Conservation (phyloP, 2,888 invertebrate species). For the Eristalinus aeneus region DNA sequence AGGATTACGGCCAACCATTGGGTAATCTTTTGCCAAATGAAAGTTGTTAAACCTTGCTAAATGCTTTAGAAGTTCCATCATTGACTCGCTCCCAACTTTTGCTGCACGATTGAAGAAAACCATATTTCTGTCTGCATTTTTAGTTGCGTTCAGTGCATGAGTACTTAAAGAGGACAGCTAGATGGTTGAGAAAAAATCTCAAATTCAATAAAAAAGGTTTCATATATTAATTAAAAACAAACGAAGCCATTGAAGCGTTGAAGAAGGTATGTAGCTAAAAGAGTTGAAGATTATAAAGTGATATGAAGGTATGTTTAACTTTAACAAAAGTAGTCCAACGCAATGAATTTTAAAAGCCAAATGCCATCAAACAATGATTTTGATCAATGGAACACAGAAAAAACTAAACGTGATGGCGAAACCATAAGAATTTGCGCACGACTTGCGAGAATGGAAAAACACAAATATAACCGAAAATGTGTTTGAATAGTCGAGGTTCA, state of each 20-base stretch:
- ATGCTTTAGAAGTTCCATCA: conserved; percentile 90
- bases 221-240: neutral
- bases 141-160: conserved; percentile 75
- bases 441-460: too few relatives aligned
- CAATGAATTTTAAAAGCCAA: too few relatives aligned
- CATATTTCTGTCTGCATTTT: conserved; percentile 82
- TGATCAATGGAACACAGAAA: too few relatives aligned
- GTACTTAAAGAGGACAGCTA: conserved; percentile 22
- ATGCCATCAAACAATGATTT: too few relatives aligned
- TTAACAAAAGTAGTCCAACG: too few relatives aligned
- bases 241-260: neutral
- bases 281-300: neutral
- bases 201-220: neutral
- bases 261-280: neutral
- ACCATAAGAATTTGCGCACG: too few relatives aligned
- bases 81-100: conserved; percentile 93
- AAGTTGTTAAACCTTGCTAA: conserved; percentile 80
- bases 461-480: too few relatives aligned
- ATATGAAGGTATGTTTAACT: too few relatives aligned
- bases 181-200: conserved; percentile 1
- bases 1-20: neutral
- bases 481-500: too few relatives aligned
- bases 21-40: conserved; percentile 9
- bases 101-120: conserved; percentile 94
- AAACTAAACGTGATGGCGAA: too few relatives aligned